A percentile compares a stretch with the other conserved stretches of the same genome.
These are phyloP conservation scores for Cerceris ruficornis DNA, from an alignment of 2,888 invertebrate genomes.

Conservation along the genomic window DNA sequence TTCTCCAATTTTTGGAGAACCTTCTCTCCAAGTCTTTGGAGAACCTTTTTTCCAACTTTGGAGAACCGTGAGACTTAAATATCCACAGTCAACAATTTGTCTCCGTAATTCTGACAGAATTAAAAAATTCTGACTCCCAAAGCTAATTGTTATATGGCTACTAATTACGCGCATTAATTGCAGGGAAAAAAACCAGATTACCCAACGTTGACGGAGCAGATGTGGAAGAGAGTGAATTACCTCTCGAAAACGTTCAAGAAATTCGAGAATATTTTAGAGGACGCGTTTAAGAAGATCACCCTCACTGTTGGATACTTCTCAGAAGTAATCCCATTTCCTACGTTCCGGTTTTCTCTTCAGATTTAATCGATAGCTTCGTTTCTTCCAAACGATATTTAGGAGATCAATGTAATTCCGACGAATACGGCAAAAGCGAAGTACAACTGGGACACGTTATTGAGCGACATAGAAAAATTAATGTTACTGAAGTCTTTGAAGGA, in stretches of 20 bases:
- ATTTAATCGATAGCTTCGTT: not conserved
- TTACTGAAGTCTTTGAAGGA: slow-evolving; percentile 89
- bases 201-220: slow-evolving; percentile 85
- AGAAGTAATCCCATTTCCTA: slow-evolving; percentile 82
- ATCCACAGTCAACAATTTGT: too few species aligned
- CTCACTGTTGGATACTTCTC: slow-evolving; percentile 85
- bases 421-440: slow-evolving; percentile 75
- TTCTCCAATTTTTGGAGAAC: too few species aligned
- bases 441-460: slow-evolving; percentile 86
- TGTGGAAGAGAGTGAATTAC: slow-evolving; percentile 88
- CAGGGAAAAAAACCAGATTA: slow-evolving; percentile 85
- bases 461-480: slow-evolving; percentile 91
- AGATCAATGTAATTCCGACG: slow-evolving; percentile 83
- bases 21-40: too few species aligned
- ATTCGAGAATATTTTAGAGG: slow-evolving; percentile 84
- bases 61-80: too few species aligned
- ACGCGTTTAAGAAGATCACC: slow-evolving; percentile 84
- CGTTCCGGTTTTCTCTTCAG: not conserved
- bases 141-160: not conserved
- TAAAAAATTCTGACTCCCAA: not conserved
- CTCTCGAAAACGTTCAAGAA: slow-evolving; percentile 84
- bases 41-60: not conserved
- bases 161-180: slow-evolving; percentile 38
- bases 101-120: not conserved
- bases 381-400: slow-evolving; percentile 78